Evolutionary conservation across 1,140 invertebrate species (phyloP).

Genomic region (Schlechtendalia chinensis): DNA sequence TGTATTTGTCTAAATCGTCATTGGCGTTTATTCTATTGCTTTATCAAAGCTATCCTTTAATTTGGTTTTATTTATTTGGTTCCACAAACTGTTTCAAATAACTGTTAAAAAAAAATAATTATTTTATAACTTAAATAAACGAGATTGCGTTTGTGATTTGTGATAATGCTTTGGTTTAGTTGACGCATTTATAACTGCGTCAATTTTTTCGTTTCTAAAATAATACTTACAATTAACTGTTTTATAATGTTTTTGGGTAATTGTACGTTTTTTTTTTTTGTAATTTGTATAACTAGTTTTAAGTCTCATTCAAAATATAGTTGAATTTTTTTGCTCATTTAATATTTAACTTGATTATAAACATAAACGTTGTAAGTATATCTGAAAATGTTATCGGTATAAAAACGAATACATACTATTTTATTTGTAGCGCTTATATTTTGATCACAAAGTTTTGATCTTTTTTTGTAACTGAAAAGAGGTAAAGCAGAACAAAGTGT

Average conservation of each 20-base stretch:
- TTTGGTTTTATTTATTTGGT: too few relatives aligned
- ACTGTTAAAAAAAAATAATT: neutral
- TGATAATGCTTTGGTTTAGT: neutral
- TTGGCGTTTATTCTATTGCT: neutral
- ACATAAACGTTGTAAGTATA: neutral
- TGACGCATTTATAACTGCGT: neutral
- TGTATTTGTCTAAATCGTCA: neutral
- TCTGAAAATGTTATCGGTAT: neutral
- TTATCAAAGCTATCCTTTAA: neutral
- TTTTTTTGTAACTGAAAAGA: constrained; percentile 7
- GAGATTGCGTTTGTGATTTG: neutral
- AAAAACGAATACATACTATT: neutral
- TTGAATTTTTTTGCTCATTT: neutral
- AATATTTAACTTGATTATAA: neutral
- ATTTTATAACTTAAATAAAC: neutral
- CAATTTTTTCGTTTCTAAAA: neutral
- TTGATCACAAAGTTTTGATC: too few relatives aligned
- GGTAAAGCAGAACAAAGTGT: neutral
- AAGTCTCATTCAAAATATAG: neutral
- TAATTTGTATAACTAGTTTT: neutral
- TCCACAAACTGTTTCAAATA: neutral
- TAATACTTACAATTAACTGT: neutral
- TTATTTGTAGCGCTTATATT: neutral
- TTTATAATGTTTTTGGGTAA: neutral
- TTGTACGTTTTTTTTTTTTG: neutral